Evolutionary conservation across 2,888 invertebrate genomes (phyloP), one percentile per base, ranked within the genome.

Genomic region (Teleogryllus oceanicus): DNA sequence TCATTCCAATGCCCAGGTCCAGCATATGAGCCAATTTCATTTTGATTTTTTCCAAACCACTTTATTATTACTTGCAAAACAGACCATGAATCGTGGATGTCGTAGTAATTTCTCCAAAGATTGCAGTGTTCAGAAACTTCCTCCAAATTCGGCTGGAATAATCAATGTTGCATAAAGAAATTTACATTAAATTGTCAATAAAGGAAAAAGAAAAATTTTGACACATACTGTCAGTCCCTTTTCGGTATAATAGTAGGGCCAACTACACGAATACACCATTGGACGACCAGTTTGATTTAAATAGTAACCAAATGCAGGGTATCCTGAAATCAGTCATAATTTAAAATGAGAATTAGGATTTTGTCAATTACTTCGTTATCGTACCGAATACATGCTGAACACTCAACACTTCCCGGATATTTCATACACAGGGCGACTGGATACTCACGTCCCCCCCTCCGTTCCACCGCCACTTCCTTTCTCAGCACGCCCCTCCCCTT

Each of bases 231-330:
- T 85, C 83, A 89, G 88, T 85, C 85, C 83, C 90, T 88, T 11
- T 89, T 87, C 80, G 88, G 92, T 90, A 85, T 92, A 90, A 85
- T 96, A 96, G 11, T 92, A 93, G 2, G 96, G 95, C 94, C 94
- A 96, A 84, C 94, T 94, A 87, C 96, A 96, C 0, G 94, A 94
- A 85, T 92, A 96, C 0, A 94, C 89, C 82, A 96, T 94, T 0
- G 92, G 91, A 49, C 94, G 89, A 16, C 94, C 94, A 74, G 94
- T 93, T 81, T 89, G 87, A 86, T 95, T 95, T 82, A 96, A 87
- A 84, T 90, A 89, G 83, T 87, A 87, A 4, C 92, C 92, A 88
- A 95, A 93, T 81, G 89, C 88, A 0, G 92, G 92, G 86, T 94
- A 95, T 2, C 94, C 94, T 93, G 84, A 37, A 78, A 49, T 2